Evolutionary conservation across 2,797 vertebrate genomes (phyloP), one percentile per base, ranked within the genome.

Genomic region (Melanotaenia trifasciata): DNA sequence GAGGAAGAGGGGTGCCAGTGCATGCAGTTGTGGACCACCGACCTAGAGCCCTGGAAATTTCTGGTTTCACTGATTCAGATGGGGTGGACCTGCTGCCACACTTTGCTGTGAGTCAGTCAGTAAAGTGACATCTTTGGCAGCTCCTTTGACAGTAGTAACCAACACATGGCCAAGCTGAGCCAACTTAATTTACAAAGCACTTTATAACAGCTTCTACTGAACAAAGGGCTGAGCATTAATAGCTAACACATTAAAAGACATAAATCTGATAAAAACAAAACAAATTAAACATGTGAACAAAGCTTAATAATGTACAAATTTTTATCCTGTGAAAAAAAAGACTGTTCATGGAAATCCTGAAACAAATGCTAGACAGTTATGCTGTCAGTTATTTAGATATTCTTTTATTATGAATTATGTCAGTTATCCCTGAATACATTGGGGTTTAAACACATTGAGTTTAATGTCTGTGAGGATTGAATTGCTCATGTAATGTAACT

Each of bases 1-100:
- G 97, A 59, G 96, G 95, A 43, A 92, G 97, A 86, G 95, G 96
- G 0, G 89, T 90, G 35, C 91, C 96, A 2, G 63, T 93, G 59
- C 96, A 99, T 28, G 95, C 96, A 0, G 95, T 96, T 4, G 96
- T 98, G 75, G 97, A 98, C 91, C 96, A 98, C 75, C 96, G 98
- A 7, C 97, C 98, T 33, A 90, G 96, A 56, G 96, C 97, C 0
- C 79, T 99, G 87, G 95, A 97, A 79, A 98, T 99, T 85, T 96
- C 94, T 45, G 96, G 96, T 0, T 98, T 99, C 83, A 92, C 88
- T 0, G 96, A 98, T 51, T 90, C 92, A 0, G 97, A 99, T 72
- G 91, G 95, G 53, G 96, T 97, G 47, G 96, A 99, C 78, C 88
- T 99, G 78, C 94, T 99, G 78, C 98, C 97, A 77, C 97, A 99